Conservation (phyloP, 1,140 invertebrate genomes). For the Saccostrea cuccullata region DNA sequence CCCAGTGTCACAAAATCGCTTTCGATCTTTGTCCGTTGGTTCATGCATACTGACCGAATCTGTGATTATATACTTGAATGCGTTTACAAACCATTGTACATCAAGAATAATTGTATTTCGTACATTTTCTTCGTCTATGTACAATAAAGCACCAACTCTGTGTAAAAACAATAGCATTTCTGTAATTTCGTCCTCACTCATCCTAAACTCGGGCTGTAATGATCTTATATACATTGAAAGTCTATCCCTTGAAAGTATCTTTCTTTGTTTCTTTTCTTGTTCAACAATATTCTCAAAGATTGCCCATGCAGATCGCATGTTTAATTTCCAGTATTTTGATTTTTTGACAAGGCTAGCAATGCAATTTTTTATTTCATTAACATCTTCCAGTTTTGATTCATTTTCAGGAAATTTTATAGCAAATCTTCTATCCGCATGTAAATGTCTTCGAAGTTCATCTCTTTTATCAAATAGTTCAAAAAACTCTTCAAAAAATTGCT, state of each 20-base stretch:
- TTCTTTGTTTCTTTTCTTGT: not conserved
- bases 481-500: not conserved
- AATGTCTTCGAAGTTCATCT: not conserved
- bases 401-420: not conserved
- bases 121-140: not conserved
- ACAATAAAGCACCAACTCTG: slow-evolving; percentile 2
- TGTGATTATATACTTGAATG: not conserved
- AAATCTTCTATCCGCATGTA: not conserved
- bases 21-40: not conserved
- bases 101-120: not conserved
- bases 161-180: not conserved
- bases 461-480: not conserved
- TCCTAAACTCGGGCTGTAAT: not conserved
- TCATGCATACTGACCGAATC: not conserved
- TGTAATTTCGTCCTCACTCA: not conserved
- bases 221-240: not conserved
- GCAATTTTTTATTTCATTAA: not conserved
- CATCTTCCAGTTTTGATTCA: not conserved
- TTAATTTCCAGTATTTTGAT: not conserved
- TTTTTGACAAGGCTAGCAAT: not conserved
- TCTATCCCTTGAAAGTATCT: not conserved
- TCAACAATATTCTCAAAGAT: not conserved
- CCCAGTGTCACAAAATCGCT: not conserved
- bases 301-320: slow-evolving; percentile 5
- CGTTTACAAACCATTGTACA: not conserved